phyloP scores from a whole-genome alignment of 2,888 invertebrate genomes.

The Acleris holmiana region DNA sequence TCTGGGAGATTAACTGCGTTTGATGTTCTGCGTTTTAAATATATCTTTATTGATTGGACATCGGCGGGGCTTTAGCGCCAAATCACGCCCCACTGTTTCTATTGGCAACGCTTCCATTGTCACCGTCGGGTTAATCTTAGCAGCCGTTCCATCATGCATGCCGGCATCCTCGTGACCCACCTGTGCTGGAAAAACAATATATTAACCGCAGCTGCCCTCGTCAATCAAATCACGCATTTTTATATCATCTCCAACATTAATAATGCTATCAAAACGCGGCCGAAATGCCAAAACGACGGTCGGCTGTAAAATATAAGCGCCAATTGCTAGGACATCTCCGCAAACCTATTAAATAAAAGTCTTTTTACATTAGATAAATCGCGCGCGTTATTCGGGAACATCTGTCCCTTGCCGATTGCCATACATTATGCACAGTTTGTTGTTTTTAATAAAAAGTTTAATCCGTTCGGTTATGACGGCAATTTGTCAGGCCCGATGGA shows the following conservation, averaged over 20 bases:
- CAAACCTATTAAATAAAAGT: slow-evolving; percentile 83
- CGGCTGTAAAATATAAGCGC: slow-evolving; percentile 75
- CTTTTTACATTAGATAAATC: slow-evolving; percentile 84
- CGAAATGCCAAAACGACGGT: slow-evolving; percentile 72
- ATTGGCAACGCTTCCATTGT: slow-evolving; percentile 70
- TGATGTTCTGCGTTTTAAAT: slow-evolving; percentile 53
- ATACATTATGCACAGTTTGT: slow-evolving; percentile 84
- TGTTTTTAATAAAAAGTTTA: slow-evolving; percentile 85
- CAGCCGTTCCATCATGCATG: slow-evolving; percentile 55
- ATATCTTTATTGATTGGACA: slow-evolving; percentile 68
- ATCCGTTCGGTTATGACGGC: slow-evolving; percentile 83
- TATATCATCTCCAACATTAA: slow-evolving; percentile 74
- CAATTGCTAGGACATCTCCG: slow-evolving; percentile 78
- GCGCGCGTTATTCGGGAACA: slow-evolving; percentile 80
- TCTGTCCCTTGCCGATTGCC: slow-evolving; percentile 83
- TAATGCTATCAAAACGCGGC: slow-evolving; percentile 74
- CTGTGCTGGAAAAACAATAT: slow-evolving; percentile 68
- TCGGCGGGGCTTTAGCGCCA: slow-evolving; percentile 56
- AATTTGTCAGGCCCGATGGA: slow-evolving; percentile 81
- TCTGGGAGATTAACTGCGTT: slow-evolving; percentile 36
- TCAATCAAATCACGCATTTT: slow-evolving; percentile 76
- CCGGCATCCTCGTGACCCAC: slow-evolving; percentile 47
- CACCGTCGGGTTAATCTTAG: slow-evolving; percentile 52
- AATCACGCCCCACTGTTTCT: slow-evolving; percentile 69
- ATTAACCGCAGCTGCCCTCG: slow-evolving; percentile 67